These are phyloP conservation scores for Hippopotamus amphibius DNA, from an alignment of 2,113 vertebrate species.

Conservation along the genomic window DNA sequence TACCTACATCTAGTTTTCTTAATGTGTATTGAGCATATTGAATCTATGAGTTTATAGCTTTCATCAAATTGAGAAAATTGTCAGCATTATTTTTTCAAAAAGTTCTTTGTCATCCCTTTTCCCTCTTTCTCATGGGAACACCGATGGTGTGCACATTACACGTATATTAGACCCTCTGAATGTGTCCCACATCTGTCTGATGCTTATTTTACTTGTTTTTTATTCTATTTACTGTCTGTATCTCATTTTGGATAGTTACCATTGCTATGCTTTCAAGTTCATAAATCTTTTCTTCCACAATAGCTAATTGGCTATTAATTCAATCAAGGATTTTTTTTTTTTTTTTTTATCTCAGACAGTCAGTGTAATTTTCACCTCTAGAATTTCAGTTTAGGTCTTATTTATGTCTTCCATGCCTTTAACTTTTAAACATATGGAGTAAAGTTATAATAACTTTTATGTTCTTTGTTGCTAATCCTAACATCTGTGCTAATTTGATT, in stretches of 20 bases:
- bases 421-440: not conserved
- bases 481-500: not conserved
- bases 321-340: not conserved
- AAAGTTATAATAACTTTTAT: not conserved
- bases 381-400: not conserved
- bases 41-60: not conserved
- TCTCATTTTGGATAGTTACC: not conserved
- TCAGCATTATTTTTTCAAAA: not conserved
- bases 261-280: not conserved
- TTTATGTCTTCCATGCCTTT: not conserved
- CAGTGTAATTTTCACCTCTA: not conserved
- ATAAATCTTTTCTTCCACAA: not conserved
- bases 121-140: not conserved
- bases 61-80: not conserved
- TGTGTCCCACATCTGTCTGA: not conserved
- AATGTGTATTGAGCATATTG: not conserved
- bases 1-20: not conserved
- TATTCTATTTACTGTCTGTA: not conserved
- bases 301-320: not conserved
- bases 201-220: not conserved
- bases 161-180: not conserved
- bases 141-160: not conserved
- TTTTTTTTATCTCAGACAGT: not conserved
- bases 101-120: not conserved
- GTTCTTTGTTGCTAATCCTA: not conserved